phyloP scores from a whole-genome alignment of 2,113 vertebrate species.

The Manacus vitellinus region DNA sequence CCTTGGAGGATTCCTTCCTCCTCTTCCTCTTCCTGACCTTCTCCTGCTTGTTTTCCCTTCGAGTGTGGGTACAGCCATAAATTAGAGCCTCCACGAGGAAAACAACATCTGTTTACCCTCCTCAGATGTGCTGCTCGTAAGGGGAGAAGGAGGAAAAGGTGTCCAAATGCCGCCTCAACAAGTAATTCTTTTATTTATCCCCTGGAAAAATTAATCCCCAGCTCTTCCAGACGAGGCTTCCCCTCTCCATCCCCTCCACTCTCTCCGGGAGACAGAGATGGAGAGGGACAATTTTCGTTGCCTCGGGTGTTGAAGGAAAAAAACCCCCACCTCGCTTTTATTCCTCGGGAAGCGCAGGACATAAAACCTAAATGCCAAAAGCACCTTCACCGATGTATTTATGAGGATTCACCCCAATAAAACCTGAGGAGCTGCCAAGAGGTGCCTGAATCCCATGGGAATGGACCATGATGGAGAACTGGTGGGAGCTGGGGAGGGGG shows the following conservation, averaged over 20 bases:
- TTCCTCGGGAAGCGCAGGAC: not conserved
- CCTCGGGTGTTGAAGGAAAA: not conserved
- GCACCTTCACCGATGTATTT: not conserved
- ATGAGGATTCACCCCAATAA: not conserved
- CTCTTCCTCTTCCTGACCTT: not conserved
- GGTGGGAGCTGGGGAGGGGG: not conserved
- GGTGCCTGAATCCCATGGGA: not conserved
- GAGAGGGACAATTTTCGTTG: too few relatives aligned
- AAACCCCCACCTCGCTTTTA: not conserved
- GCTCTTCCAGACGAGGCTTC: not conserved
- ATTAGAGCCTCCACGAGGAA: conserved; percentile 7
- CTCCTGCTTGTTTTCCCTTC: not conserved
- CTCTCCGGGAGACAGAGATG: not conserved
- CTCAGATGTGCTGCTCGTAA: not conserved
- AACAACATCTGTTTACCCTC: conserved; percentile 56
- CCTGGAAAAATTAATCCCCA: not conserved
- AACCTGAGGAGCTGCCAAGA: not conserved
- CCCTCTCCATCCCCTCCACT: not conserved
- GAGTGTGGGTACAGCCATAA: not conserved
- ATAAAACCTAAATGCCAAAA: not conserved
- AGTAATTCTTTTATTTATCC: not conserved
- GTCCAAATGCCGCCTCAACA: accelerated
- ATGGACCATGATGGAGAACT: accelerated
- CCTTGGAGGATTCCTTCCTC: not conserved
- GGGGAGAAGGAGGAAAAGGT: not conserved